Percentiles rank a stretch among this genome's conserved stretches.
Conservation (phyloP, 1,140 invertebrate species). For the Apis laboriosa region DNA sequence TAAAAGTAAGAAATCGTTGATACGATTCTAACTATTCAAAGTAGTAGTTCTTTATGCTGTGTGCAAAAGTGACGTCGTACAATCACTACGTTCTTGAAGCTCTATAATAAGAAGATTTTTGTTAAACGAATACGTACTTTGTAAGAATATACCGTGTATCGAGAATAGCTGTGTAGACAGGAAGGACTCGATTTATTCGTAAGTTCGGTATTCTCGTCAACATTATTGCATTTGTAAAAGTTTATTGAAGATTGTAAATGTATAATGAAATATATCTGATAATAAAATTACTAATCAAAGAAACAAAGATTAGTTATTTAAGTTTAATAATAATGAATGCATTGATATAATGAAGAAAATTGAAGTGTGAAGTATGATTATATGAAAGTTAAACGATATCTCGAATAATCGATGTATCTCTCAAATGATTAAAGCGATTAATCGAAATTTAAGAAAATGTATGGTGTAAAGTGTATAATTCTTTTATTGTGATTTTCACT, state of each 20-base stretch:
- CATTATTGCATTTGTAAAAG: conserved; percentile 67
- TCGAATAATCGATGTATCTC: not conserved
- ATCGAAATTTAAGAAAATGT: not conserved
- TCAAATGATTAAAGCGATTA: not conserved
- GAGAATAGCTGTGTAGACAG: conserved; percentile 31
- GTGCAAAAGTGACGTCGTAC: conserved; percentile 15
- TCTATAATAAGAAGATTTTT: conserved; percentile 12
- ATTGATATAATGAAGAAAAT: not conserved
- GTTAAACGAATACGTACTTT: conserved; percentile 36
- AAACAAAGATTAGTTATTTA: not conserved
- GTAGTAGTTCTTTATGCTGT: not conserved
- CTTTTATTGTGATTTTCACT: too few species aligned
- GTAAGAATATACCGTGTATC: conserved; percentile 49
- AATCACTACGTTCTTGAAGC: conserved; percentile 22
- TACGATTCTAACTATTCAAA: conserved; percentile 12
- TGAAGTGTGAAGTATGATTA: not conserved
- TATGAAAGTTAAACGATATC: not conserved
- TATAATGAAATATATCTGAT: conserved; percentile 57
- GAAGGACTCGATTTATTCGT: conserved; percentile 27
- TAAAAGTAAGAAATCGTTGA: not conserved
- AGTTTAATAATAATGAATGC: not conserved
- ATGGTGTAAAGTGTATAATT: not conserved
- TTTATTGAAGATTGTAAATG: conserved; percentile 64
- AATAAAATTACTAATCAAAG: conserved; percentile 54
- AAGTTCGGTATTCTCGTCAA: conserved; percentile 45